These are phyloP conservation scores for Abrostola tripartita DNA, from an alignment of 2,888 invertebrate species.

Conservation along the genomic window DNA sequence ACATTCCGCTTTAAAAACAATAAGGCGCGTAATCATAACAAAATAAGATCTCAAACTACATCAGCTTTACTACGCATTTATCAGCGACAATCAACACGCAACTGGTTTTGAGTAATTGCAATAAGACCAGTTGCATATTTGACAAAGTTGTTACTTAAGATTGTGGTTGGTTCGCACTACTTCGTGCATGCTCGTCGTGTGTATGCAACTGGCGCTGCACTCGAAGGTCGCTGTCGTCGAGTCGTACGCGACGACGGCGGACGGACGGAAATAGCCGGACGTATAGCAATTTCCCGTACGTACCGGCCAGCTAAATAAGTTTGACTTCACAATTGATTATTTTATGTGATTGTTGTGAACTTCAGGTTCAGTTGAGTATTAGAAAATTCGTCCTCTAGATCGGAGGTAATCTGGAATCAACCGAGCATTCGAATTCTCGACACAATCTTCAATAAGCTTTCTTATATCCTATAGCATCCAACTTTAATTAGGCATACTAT, in stretches of 20 bases:
- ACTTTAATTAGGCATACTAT: too few relatives aligned
- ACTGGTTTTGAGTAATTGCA: constrained; percentile 47
- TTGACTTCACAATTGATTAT: constrained; percentile 48
- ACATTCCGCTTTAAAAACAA: constrained; percentile 16
- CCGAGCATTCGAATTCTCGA: too few relatives aligned
- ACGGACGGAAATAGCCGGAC: constrained; percentile 81
- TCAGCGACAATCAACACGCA: constrained; percentile 30
- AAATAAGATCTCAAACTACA: constrained; percentile 31
- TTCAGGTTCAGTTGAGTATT: constrained; percentile 16
- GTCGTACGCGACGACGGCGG: constrained; percentile 60
- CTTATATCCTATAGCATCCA: too few relatives aligned
- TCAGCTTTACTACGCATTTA: constrained; percentile 31
- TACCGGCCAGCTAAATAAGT: constrained; percentile 49
- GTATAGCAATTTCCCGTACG: constrained; percentile 79
- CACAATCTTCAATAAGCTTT: too few relatives aligned
- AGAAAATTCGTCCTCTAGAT: background rate
- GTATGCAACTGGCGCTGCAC: constrained; percentile 65
- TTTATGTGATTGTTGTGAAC: constrained; percentile 30
- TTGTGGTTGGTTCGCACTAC: constrained; percentile 30
- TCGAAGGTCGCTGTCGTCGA: constrained; percentile 72
- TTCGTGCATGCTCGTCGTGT: constrained; percentile 34
- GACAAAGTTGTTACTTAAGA: constrained; percentile 33
- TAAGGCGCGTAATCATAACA: constrained; percentile 27
- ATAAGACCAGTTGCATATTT: constrained; percentile 49
- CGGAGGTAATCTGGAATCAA: background rate